Conservation (phyloP, 2,113 vertebrate species). For the Petrocephalus zakoni region DNA sequence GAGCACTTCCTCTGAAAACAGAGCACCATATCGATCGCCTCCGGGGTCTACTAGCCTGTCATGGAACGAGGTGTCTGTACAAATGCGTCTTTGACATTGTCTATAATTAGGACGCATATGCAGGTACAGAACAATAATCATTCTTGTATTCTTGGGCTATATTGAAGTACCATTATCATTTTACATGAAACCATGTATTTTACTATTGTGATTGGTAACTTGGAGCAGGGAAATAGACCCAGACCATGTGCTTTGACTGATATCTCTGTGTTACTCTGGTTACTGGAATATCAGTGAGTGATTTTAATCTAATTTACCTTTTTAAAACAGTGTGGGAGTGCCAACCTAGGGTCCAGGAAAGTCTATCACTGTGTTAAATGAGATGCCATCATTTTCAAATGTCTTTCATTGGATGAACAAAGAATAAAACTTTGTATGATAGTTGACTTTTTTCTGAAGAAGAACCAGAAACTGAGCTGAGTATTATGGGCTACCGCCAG, state of each 20-base stretch:
- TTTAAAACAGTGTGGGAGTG: neutral
- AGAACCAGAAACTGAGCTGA: neutral
- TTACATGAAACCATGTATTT: neutral
- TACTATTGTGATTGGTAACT: neutral
- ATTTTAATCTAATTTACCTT: conserved; percentile 11
- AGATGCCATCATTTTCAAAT: neutral
- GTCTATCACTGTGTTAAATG: neutral
- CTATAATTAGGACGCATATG: neutral
- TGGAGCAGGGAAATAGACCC: neutral
- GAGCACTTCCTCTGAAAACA: neutral
- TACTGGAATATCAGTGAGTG: neutral
- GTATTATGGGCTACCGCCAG: neutral
- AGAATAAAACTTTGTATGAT: neutral
- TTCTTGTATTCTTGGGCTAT: neutral
- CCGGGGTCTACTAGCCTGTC: neutral
- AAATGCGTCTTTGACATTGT: neutral
- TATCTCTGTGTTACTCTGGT: neutral
- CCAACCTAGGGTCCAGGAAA: neutral
- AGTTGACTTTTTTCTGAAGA: neutral
- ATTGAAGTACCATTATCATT: neutral
- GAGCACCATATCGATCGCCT: neutral
- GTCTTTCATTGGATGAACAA: neutral
- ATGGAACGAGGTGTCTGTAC: neutral
- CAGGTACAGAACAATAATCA: neutral
- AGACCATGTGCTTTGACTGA: neutral